Evolutionary conservation across 2,113 vertebrate genomes (phyloP).

Genomic region (Neotoma lepida): DNA sequence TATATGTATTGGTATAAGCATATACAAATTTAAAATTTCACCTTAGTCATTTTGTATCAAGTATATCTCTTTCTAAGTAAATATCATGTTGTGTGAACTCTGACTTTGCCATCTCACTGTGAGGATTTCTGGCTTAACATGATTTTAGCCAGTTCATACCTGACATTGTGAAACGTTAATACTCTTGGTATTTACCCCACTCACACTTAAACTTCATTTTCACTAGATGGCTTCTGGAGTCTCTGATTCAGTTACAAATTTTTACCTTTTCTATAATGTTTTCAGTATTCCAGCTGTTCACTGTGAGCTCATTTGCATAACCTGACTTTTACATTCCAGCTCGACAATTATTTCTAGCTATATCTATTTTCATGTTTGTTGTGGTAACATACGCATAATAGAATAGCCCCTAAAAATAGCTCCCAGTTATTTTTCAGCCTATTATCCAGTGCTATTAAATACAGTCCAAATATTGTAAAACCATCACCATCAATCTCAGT

Average conservation of each 20-base stretch:
- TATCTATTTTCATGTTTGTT: not conserved
- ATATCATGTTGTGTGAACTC: not conserved
- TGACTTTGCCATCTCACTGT: not conserved
- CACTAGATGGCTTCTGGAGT: not conserved
- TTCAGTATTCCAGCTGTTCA: not conserved
- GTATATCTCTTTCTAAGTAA: not conserved
- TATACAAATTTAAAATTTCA: not conserved
- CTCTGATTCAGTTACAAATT: not conserved
- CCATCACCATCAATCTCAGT: not conserved
- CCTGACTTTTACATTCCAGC: not conserved
- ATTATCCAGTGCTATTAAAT: not conserved
- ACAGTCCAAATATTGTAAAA: not conserved
- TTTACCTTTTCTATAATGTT: not conserved
- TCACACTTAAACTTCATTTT: not conserved
- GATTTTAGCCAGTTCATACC: not conserved
- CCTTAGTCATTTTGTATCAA: not conserved
- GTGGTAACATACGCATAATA: not conserved
- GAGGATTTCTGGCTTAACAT: not conserved
- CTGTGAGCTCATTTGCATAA: not conserved
- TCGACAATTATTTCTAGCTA: not conserved
- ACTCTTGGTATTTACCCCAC: not conserved
- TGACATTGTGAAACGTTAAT: not conserved
- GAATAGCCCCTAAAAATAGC: not conserved
- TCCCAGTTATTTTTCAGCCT: not conserved
- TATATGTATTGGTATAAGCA: not conserved